Percentiles rank a stretch among this genome's conserved stretches.
Conservation (phyloP, 1,140 invertebrate genomes). For the Orchesella cincta region DNA sequence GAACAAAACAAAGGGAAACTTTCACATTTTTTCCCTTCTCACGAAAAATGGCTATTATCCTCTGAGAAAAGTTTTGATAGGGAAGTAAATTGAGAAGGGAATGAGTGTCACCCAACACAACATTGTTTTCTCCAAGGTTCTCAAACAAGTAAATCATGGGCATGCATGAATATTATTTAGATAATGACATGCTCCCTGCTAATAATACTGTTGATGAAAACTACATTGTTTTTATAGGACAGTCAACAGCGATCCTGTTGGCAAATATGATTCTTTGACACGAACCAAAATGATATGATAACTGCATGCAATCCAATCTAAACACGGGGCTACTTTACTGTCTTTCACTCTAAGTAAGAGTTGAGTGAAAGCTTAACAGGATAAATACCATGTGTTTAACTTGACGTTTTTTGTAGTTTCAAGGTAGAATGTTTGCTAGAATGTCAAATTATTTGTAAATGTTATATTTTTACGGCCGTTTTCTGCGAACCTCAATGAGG, state of each 20-base stretch:
- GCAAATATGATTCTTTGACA: background rate
- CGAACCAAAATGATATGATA: background rate
- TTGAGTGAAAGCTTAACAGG: background rate
- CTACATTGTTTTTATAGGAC: background rate
- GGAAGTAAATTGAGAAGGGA: background rate
- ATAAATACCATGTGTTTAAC: background rate
- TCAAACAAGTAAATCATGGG: background rate
- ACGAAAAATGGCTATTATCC: conserved; percentile 16
- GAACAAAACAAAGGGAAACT: background rate
- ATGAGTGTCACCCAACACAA: background rate
- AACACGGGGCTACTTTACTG: background rate
- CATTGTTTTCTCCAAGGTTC: background rate
- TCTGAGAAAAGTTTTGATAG: background rate
- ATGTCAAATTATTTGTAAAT: background rate
- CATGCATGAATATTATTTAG: background rate
- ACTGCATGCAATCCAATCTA: background rate
- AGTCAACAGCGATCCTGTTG: background rate
- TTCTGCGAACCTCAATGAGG: conserved; percentile 1
- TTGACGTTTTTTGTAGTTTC: background rate
- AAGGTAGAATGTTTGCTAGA: background rate
- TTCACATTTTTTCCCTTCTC: background rate
- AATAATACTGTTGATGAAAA: background rate
- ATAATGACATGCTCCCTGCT: background rate
- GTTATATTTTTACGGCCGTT: background rate
- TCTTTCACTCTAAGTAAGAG: background rate